These are phyloP conservation scores for Carapus acus DNA, from an alignment of 2,797 vertebrate species.

Conservation along the genomic window DNA sequence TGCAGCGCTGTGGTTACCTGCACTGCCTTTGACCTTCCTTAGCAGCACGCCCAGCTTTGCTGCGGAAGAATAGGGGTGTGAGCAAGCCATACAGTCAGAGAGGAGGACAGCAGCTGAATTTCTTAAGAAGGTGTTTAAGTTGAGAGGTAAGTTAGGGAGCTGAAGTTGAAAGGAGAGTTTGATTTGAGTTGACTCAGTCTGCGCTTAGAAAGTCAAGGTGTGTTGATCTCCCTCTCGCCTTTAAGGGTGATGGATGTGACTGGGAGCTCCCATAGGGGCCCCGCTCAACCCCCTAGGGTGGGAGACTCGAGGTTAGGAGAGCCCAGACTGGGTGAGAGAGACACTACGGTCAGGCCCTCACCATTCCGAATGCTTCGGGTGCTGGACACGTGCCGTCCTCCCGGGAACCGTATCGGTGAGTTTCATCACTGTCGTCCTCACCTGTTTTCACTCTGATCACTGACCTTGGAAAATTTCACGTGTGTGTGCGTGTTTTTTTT, in stretches of 20 bases:
- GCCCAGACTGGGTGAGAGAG: conserved; percentile 55
- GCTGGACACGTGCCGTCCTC: conserved; percentile 67
- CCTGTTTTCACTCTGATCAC: not conserved
- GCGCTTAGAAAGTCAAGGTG: conserved; percentile 1
- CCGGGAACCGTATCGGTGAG: conserved; percentile 72
- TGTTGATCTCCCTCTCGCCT: conserved; percentile 8
- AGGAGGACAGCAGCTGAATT: conserved; percentile 29
- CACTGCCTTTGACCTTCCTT: conserved; percentile 67
- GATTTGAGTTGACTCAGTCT: conserved; percentile 14
- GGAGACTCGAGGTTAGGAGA: conserved; percentile 51
- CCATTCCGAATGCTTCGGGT: conserved; percentile 73
- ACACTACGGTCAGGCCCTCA: conserved; percentile 62
- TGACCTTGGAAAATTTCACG: not conserved
- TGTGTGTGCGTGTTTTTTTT: too few relatives aligned
- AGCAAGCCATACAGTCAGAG: conserved; percentile 13
- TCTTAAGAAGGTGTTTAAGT: conserved; percentile 45
- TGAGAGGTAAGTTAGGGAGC: conserved; percentile 54
- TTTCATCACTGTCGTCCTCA: conserved; percentile 19
- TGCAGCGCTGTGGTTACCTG: conserved; percentile 56
- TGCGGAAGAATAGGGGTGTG: conserved; percentile 55
- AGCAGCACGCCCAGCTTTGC: conserved; percentile 60
- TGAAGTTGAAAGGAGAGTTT: conserved; percentile 37
- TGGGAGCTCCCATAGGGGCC: conserved; percentile 44
- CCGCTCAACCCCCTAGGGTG: conserved; percentile 29
- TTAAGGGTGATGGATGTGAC: conserved; percentile 43